A percentile compares a stretch with the other conserved stretches of the same genome.
phyloP scores from a whole-genome alignment of 2,888 invertebrate genomes.

The Adineta ricciae region DNA sequence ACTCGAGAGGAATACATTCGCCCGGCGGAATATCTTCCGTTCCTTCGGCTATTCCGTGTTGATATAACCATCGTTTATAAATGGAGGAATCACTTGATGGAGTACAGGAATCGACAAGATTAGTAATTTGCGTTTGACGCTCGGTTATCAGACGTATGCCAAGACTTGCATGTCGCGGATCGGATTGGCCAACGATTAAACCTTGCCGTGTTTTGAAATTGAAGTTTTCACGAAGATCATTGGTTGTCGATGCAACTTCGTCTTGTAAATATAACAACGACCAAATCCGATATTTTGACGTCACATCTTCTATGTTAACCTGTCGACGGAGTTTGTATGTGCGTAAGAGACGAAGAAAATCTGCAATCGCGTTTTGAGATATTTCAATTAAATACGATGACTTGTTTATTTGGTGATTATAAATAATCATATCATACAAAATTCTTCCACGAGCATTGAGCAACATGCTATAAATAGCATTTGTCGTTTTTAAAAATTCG shows the following conservation, averaged over 20 bases:
- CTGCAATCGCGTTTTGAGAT: constrained; percentile 55
- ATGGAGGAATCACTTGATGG: constrained; percentile 13
- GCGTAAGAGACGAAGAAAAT: constrained; percentile 64
- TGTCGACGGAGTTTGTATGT: constrained; percentile 65
- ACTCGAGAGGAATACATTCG: constrained; percentile 69
- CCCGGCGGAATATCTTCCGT: constrained; percentile 66
- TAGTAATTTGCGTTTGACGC: background rate
- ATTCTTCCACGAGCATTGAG: constrained; percentile 58
- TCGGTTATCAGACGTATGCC: constrained; percentile 6
- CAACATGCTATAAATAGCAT: constrained; percentile 66
- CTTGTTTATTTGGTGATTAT: constrained; percentile 43
- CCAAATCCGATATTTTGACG: background rate
- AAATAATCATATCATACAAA: constrained; percentile 32
- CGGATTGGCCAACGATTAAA: constrained; percentile 36
- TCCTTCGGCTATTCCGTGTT: constrained; percentile 77
- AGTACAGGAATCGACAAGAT: background rate
- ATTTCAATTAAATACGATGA: constrained; percentile 64
- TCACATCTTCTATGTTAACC: constrained; percentile 56
- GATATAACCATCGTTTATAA: constrained; percentile 56
- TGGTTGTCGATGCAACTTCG: background rate
- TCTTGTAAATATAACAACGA: background rate
- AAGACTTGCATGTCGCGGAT: constrained; percentile 38
- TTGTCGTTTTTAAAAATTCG: constrained; percentile 35
- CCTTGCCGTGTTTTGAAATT: constrained; percentile 56
- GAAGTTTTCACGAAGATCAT: background rate